Base-by-base conservation (phyloP, 2,797 vertebrate genomes). In the Hippocampus kuda region DNA sequence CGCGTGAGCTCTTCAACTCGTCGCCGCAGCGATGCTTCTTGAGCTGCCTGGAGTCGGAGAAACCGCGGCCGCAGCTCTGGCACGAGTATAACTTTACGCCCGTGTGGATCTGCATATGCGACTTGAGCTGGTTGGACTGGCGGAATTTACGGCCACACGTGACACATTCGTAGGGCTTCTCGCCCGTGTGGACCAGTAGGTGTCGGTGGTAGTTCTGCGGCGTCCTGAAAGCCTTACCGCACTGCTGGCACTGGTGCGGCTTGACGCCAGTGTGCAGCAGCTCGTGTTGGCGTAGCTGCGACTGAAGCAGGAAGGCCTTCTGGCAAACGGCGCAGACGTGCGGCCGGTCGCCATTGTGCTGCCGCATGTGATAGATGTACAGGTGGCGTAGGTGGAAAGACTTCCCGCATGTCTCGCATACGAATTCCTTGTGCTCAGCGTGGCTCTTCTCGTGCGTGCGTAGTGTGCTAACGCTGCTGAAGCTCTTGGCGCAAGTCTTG, bases 91-190 rank as follows among this genome's bases (percentile, higher is more conserved):
- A 85, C 72, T 88, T 89, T 60, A 88, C 70, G 0, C 88, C 88
- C 0, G 87, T 88, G 85, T 92, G 90, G 60, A 88, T 85, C 68
- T 87, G 88, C 81, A 87, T 84, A 80, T 92, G 91, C 1, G 84
- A 86, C 75, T 88, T 88, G 15, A 92, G 84, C 74, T 90, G 88
- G 66, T 84, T 88, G 41, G 83, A 80, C 79, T 89, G 88, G 0
- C 86, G 59, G 75, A 92, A 92, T 70, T 65, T 82, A 41, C 85
- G 75, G 54, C 70, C 74, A 70, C 91, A 92, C 2, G 85, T 69
- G 6, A 16, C 13, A n/a, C 90, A 91, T 20, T 75, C 71, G 57
- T 89, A 89, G 0, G 87, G 88, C 64, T 89, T 90, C 75, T 90
- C 88, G 0, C 88, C 89, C 0, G 88, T 91, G 74, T 91, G 90